Percentiles rank a stretch among this genome's conserved stretches.
phyloP scores from a whole-genome alignment of 1,140 invertebrate genomes.

The Tribolium castaneum region DNA sequence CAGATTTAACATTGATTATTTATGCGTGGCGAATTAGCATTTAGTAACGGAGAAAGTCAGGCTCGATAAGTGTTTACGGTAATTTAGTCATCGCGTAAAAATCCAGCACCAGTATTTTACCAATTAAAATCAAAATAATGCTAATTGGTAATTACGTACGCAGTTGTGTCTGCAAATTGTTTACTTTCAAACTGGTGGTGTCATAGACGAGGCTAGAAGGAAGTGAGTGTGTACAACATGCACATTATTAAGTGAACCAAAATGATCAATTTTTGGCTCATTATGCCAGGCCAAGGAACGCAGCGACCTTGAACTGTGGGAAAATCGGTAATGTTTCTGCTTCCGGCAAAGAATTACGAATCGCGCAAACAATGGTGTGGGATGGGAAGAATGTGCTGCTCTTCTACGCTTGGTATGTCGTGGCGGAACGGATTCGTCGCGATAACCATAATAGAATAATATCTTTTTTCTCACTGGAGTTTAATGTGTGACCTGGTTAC shows the following conservation, averaged over 20 bases:
- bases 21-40: constrained; percentile 32
- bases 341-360: constrained; percentile 37
- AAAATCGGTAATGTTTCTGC: constrained; percentile 38
- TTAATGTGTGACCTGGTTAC: constrained; percentile 44
- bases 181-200: background rate
- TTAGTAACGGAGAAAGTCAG: constrained; percentile 31
- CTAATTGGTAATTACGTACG: constrained; percentile 18
- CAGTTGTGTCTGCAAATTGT: background rate
- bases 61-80: constrained; percentile 3
- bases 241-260: no score
- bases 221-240: no score
- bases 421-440: constrained; percentile 44
- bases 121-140: constrained; percentile 24
- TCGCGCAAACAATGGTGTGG: constrained; percentile 42
- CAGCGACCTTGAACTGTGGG: constrained; percentile 43
- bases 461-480: constrained; percentile 15
- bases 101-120: background rate
- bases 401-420: constrained; percentile 42
- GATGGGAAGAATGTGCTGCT: constrained; percentile 45
- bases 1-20: constrained; percentile 30
- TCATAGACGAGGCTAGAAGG: background rate
- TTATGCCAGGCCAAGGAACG: constrained; percentile 6
- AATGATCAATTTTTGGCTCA: background rate
- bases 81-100: background rate
- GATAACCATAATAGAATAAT: constrained; percentile 27